Percentiles rank a stretch among this genome's conserved stretches.
Conservation (phyloP, 2,888 invertebrate species). For the Frankliniella intonsa region DNA sequence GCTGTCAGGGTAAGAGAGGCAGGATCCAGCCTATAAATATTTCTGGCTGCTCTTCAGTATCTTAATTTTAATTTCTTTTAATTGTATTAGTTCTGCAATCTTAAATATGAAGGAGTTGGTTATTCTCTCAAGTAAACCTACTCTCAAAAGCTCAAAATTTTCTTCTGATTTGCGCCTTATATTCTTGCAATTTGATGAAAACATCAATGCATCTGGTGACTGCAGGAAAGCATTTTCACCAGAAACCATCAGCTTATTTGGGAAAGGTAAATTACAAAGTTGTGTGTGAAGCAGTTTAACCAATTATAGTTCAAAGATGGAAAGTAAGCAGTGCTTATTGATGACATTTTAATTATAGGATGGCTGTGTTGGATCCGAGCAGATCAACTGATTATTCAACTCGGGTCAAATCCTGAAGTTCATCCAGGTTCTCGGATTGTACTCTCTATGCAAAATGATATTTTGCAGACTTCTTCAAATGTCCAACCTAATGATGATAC, state of each 20-base stretch:
- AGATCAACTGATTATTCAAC: neutral
- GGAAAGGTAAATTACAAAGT: neutral
- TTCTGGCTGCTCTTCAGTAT: neutral
- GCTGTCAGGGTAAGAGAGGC: neutral
- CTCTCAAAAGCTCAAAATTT: neutral
- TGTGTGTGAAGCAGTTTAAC: neutral
- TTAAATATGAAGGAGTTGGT: neutral
- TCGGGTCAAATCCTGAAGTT: neutral
- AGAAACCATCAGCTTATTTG: conserved; percentile 3
- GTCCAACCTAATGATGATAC: neutral
- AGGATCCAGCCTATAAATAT: neutral
- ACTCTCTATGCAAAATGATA: neutral
- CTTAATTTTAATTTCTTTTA: neutral
- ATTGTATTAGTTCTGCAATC: neutral
- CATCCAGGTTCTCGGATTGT: neutral
- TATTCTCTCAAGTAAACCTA: neutral
- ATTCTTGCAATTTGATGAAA: conserved; percentile 6
- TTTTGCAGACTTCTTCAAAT: neutral
- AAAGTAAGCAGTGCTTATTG: no score
- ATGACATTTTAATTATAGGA: neutral
- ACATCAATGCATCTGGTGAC: neutral
- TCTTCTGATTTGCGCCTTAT: neutral
- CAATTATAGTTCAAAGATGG: no score
- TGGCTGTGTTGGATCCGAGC: conserved; percentile 13
- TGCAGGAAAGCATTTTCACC: neutral